These are phyloP conservation scores for Hypanus sabinus DNA, from an alignment of 2,113 vertebrate species.

Conservation along the genomic window DNA sequence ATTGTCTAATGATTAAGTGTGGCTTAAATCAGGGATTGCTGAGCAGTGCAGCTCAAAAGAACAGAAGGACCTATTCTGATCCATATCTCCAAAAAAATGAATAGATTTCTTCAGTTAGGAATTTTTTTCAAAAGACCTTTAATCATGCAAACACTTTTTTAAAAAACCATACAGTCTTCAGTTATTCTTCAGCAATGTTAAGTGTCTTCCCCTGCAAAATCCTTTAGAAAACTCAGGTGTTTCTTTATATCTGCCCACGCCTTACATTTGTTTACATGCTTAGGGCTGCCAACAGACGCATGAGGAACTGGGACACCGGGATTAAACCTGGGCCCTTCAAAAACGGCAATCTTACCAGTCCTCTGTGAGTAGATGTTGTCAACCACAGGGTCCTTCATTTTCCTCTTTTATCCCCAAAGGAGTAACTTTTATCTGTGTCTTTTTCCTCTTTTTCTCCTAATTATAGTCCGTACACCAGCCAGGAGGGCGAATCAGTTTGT, in stretches of 20 bases:
- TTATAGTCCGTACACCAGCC: background rate
- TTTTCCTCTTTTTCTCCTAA: background rate
- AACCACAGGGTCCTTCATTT: background rate
- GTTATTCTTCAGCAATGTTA: background rate
- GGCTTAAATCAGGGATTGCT: too few species aligned
- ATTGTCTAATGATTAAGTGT: too few species aligned
- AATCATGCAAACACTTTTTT: background rate
- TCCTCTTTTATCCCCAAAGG: background rate
- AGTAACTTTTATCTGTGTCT: background rate
- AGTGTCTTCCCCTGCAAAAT: background rate
- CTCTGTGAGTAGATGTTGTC: conserved; percentile 10
- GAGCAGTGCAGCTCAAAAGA: too few species aligned
- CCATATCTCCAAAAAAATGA: too few species aligned
- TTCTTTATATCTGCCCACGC: conserved; percentile 11
- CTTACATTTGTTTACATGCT: conserved; percentile 28
- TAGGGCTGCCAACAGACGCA: conserved; percentile 11
- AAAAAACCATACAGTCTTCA: background rate
- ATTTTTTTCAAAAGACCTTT: background rate
- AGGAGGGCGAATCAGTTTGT: background rate
- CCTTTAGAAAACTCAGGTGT: background rate
- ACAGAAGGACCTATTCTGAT: too few species aligned
- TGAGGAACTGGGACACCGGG: conserved; percentile 30
- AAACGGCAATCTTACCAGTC: conserved; percentile 8
- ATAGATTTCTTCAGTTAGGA: background rate
- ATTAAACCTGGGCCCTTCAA: conserved; percentile 24